Conservation (phyloP, 2,888 invertebrate genomes). For the Meandrusa payeni region DNA sequence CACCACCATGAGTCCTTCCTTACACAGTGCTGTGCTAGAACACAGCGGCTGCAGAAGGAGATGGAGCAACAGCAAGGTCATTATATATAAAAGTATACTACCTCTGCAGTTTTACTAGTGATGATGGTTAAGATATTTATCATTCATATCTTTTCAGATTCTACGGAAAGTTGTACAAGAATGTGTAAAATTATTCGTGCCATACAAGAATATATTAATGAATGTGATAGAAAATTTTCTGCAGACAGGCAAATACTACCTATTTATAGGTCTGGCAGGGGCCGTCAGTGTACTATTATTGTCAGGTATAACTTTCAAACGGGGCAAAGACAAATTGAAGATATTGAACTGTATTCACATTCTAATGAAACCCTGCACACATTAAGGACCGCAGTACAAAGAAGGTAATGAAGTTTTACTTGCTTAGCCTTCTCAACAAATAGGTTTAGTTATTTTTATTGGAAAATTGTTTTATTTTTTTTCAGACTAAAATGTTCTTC, state of each 20-base stretch:
- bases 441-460: no score
- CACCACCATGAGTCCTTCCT: conserved; percentile 96
- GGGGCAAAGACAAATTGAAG: conserved; percentile 93
- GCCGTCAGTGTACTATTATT: conserved; percentile 92
- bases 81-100: neutral
- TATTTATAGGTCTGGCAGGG: conserved; percentile 93
- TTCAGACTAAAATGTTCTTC: conserved; percentile 69
- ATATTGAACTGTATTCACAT: conserved; percentile 95
- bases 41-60: conserved; percentile 93
- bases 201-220: conserved; percentile 95
- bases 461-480: conserved; percentile 32
- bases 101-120: no score
- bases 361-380: conserved; percentile 96
- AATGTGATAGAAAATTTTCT: conserved; percentile 94
- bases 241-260: conserved; percentile 95
- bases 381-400: conserved; percentile 88
- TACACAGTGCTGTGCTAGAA: conserved; percentile 93
- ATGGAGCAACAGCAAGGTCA: conserved; percentile 80
- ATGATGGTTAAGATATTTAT: no score
- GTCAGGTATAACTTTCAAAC: conserved; percentile 90
- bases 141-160: conserved; percentile 58
- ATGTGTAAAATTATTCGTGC: conserved; percentile 97
- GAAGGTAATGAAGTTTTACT: conserved; percentile 60
- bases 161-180: conserved; percentile 73
- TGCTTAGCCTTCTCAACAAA: no score